A percentile compares a stretch with the other conserved stretches of the same genome.
phyloP scores from a whole-genome alignment of 2,888 invertebrate species.

The Noctua comes region DNA sequence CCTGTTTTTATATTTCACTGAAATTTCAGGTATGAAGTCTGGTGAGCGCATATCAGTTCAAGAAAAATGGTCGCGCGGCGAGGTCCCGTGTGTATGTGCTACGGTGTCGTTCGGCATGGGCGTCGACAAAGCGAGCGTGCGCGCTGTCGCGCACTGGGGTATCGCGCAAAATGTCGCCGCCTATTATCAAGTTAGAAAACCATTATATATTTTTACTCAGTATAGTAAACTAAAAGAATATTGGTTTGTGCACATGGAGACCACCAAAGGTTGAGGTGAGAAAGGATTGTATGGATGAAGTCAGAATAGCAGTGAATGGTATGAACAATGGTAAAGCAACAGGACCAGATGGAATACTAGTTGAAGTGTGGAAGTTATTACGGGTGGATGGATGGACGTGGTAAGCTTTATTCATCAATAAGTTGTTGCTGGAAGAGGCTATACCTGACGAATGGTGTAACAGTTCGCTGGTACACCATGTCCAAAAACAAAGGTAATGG shows the following conservation, averaged over 20 bases:
- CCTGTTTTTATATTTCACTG: neutral
- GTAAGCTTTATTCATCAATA: too few relatives aligned
- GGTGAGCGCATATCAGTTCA: conserved; percentile 94
- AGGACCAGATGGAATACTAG: too few relatives aligned
- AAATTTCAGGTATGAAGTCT: conserved; percentile 91
- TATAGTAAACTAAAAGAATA: neutral
- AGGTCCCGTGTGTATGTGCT: conserved; percentile 97
- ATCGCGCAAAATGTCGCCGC: conserved; percentile 98
- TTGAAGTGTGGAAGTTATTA: too few relatives aligned
- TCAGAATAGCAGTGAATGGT: too few relatives aligned
- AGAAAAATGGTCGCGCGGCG: conserved; percentile 97
- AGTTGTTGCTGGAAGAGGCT: too few relatives aligned
- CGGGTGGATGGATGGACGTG: too few relatives aligned
- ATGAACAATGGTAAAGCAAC: too few relatives aligned
- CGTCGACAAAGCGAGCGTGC: conserved; percentile 98
- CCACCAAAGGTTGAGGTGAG: too few relatives aligned
- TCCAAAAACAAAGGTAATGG: too few relatives aligned
- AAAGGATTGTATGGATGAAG: too few relatives aligned
- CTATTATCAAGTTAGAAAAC: conserved; percentile 93
- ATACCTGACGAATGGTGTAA: too few relatives aligned
- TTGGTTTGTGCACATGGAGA: neutral
- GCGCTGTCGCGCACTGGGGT: conserved; percentile 99
- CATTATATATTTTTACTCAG: neutral
- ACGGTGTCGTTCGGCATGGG: conserved; percentile 99
- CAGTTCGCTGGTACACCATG: too few relatives aligned